Evolutionary conservation across 2,888 invertebrate genomes (phyloP), one percentile per base, ranked within the genome.

Genomic region (Hypomecis punctinalis): DNA sequence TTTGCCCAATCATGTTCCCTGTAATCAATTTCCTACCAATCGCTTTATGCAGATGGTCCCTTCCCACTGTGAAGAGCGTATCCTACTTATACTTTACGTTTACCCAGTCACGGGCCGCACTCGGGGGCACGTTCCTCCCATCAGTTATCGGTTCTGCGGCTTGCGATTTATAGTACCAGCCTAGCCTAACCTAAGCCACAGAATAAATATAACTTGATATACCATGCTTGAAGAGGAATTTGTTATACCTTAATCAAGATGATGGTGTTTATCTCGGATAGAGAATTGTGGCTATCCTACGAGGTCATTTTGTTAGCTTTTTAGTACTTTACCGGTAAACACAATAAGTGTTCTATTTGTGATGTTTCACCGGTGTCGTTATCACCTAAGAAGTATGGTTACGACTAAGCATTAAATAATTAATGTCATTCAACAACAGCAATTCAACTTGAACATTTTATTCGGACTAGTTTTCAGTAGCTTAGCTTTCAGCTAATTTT

Each of bases 101-200:
- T 58, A 47, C 62, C 57, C 35, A 58, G 57, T 58, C 63, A 47
- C 57, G 53, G 57, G 53, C 47, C 52, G 47, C 42, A 62, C 46
- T 53, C 46, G 36, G 47, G 46, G 53, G 63, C 63, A 58, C 57
- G 63, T 63, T 63, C 42, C 46, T 36, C 35, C 57, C 63, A 63
- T 57, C 57, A 46, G 57, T 62, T 63, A 63, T 63, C 52, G 63
- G 57, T 49, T 52, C 51, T 51, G 57, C 49, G 55, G 55, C 55
- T 51, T 47, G 10, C 56, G 40, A 62, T 62, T 62, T 62, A 62
- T 61, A 39, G 51, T 40, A 35, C 49, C 10, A 48, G 40, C 45
- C 49, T 52, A 56, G 36, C 52, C 52, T 13, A 40, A 52, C 52
- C 10, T 52, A 52, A 9, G n/a, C 37, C 54, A 23, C 23, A 47